phyloP scores from a whole-genome alignment of 1,140 invertebrate genomes.

The Vanessa atalanta region DNA sequence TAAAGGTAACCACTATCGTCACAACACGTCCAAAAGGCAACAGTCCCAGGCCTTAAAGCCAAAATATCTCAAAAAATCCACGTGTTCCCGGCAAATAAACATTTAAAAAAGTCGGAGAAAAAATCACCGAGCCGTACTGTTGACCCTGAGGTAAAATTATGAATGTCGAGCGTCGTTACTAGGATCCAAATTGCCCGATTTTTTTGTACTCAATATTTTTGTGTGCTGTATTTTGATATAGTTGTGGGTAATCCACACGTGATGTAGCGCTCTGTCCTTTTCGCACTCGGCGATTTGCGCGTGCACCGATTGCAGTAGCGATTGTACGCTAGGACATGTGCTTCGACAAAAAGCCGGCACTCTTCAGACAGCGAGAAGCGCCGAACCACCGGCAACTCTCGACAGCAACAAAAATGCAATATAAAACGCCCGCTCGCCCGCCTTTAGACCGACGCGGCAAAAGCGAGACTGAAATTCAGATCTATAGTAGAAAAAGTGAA shows the following conservation, averaged over 20 bases:
- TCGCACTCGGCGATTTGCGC: slow-evolving; percentile 68
- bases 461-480: slow-evolving; percentile 81
- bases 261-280: slow-evolving; percentile 60
- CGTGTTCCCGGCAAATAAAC: slow-evolving; percentile 72
- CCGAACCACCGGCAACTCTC: slow-evolving; percentile 49
- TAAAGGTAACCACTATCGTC: slow-evolving; percentile 77
- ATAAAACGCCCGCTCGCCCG: slow-evolving; percentile 73
- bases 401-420: slow-evolving; percentile 71
- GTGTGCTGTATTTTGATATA: slow-evolving; percentile 71
- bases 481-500: slow-evolving; percentile 82
- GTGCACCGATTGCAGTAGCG: slow-evolving; percentile 60
- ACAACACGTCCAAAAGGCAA: slow-evolving; percentile 78
- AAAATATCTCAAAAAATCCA: slow-evolving; percentile 76
- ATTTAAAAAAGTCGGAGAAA: slow-evolving; percentile 77
- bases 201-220: slow-evolving; percentile 79
- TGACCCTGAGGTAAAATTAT: slow-evolving; percentile 78
- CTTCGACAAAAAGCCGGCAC: slow-evolving; percentile 62
- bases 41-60: slow-evolving; percentile 70
- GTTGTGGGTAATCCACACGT: slow-evolving; percentile 73
- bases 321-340: slow-evolving; percentile 63
- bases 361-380: slow-evolving; percentile 46
- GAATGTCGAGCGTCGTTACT: slow-evolving; percentile 76
- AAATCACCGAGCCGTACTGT: slow-evolving; percentile 68
- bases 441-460: slow-evolving; percentile 79
- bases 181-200: slow-evolving; percentile 77